Conservation (phyloP, 2,797 vertebrate genomes). For the Setipinna tenuifilis region DNA sequence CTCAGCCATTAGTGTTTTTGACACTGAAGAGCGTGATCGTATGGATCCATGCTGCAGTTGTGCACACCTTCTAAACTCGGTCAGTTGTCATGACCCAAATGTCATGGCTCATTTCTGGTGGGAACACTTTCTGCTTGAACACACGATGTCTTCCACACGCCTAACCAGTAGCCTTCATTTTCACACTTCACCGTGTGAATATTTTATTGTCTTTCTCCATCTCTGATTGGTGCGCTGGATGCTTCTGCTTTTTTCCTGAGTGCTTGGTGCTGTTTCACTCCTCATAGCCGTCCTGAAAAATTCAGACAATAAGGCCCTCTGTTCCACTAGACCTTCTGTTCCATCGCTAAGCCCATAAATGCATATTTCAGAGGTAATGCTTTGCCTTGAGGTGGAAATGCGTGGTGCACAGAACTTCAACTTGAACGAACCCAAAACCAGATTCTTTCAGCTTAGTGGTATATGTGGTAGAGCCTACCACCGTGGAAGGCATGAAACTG, state of each 20-base stretch:
- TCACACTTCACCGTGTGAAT: constrained; percentile 65
- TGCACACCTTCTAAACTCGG: constrained; percentile 4
- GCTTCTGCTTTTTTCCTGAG: constrained; percentile 51
- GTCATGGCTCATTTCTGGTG: not conserved
- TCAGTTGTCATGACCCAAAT: not conserved
- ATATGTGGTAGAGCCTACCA: too few species aligned
- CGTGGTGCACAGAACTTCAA: not conserved
- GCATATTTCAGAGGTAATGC: constrained; percentile 74
- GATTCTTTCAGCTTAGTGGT: too few species aligned
- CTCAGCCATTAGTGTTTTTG: not conserved
- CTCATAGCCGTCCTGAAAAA: constrained; percentile 76
- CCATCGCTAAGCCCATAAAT: constrained; percentile 52
- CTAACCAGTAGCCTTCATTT: constrained; percentile 43
- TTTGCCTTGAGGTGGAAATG: constrained; percentile 18
- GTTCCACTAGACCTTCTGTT: not conserved
- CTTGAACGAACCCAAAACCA: too few species aligned
- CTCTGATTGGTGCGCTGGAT: constrained; percentile 62
- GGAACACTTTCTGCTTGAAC: not conserved
- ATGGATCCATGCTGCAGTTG: not conserved
- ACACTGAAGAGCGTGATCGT: not conserved
- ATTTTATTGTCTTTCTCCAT: constrained; percentile 67
- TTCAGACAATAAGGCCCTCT: constrained; percentile 69
- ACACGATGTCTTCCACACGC: not conserved
- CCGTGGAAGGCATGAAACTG: not conserved
- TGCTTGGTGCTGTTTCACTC: constrained; percentile 74